Evolutionary conservation across 1,140 invertebrate genomes (phyloP), one percentile per base, ranked within the genome.

Genomic region (Hycleus phaleratus): DNA sequence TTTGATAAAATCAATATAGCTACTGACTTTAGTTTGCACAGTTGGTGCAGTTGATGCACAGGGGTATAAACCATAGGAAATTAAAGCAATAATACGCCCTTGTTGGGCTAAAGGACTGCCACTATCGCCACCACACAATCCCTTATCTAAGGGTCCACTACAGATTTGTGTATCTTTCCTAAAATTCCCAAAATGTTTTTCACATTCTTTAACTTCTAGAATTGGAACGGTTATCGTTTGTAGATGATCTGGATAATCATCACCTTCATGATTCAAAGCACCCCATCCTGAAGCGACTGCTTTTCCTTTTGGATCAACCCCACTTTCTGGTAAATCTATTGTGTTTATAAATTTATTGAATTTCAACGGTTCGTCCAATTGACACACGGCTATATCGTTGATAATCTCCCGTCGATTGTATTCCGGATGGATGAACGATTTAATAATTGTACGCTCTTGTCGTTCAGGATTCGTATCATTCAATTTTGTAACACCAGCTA

Each of bases 371-470:
- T 69, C 73, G 4, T 71, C 72, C 11, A 85, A 66, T 55, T 75
- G 76, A 11, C 87, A 65, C 0, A 88, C 44, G 38, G 82, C 84
- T 46, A 88, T 82, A 61, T 89, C 86, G 57, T 82, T 76, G 46
- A 75, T 75, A 25, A 72, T 65, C 78, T 76, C 79, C 76, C n/a
- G 42, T 11, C 18, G 1, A 18, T 2, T 18, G 62, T 78, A 84
- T 2, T 68, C 51, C 24, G 78, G 70, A 60, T 85, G 82, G 0
- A 78, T 60, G 43, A 73, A 70, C 18, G 61, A 66, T 3, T 73
- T 64, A 0, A 62, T 61, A 2, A 82, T 73, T 6, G 39, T 1
- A 11, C 74, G 62, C 0, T 38, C 49, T 61, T 84, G 81, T 62
- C 80, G 78, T 0, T 62, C 46, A 8, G 38, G 46, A 25, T 61